Percentiles rank a stretch among this genome's conserved stretches.
Evolutionary conservation across 2,888 invertebrate species (phyloP).

Genomic region (Nasonovia ribisnigri): DNA sequence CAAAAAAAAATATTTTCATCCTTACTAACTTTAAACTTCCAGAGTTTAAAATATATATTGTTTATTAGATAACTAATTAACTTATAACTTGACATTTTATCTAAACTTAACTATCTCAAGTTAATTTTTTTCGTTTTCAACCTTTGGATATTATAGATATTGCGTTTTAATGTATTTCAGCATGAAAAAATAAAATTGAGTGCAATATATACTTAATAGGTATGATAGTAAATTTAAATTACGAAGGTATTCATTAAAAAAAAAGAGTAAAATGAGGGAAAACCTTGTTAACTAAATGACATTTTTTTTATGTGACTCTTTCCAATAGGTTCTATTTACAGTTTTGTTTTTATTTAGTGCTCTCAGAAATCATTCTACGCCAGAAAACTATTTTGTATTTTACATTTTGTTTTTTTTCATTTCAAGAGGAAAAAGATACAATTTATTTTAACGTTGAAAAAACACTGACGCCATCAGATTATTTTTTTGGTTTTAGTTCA

Average conservation of each 20-base stretch:
- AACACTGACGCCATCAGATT: neutral
- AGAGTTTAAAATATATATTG: no score
- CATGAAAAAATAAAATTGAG: neutral
- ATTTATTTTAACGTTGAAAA: neutral
- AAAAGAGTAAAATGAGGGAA: neutral
- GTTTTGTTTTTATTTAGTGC: neutral
- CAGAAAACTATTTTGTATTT: neutral
- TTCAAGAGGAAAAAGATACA: neutral
- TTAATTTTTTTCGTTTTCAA: neutral
- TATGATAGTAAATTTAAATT: neutral
- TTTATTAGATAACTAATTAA: no score
- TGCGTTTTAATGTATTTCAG: neutral
- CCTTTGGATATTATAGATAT: neutral
- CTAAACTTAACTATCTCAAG: no score
- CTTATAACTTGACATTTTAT: no score
- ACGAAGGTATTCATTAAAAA: neutral
- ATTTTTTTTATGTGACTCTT: neutral
- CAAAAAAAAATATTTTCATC: no score
- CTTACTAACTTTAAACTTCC: no score
- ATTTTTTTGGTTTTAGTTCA: neutral
- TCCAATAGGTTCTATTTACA: neutral
- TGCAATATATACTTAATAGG: neutral
- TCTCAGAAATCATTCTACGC: neutral
- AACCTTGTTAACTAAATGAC: neutral
- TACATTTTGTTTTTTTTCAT: neutral